Percentiles rank a stretch among this genome's conserved stretches.
Conservation (phyloP, 2,888 invertebrate genomes). For the Eupelmus urozonus region DNA sequence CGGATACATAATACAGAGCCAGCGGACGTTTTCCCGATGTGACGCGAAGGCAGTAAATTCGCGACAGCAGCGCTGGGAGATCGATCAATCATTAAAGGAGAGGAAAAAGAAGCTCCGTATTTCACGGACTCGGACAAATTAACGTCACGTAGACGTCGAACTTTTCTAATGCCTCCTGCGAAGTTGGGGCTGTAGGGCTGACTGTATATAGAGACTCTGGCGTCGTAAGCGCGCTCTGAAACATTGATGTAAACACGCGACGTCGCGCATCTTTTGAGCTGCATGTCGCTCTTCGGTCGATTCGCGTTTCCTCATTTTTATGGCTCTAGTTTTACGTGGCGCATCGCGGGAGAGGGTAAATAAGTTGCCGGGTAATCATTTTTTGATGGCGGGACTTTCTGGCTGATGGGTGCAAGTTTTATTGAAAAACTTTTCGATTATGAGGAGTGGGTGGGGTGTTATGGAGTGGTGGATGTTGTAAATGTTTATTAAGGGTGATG, state of each 20-base stretch:
- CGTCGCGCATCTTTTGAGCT: not conserved
- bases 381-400: conserved; percentile 10
- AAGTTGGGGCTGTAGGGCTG: not conserved
- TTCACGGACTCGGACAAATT: conserved; percentile 19
- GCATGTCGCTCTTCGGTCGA: not conserved
- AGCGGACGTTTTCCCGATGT: conserved; percentile 19
- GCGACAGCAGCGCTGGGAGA: conserved; percentile 17
- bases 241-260: conserved; percentile 26
- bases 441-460: not conserved
- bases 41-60: conserved; percentile 24
- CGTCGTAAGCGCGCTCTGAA: conserved; percentile 1
- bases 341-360: not conserved
- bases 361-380: conserved; percentile 12
- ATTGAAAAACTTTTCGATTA: conserved; percentile 22
- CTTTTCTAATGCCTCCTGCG: conserved; percentile 2
- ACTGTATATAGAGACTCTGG: no score
- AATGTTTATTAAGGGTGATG: no score
- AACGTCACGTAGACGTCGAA: conserved; percentile 28
- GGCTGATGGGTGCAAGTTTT: not conserved
- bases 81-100: conserved; percentile 44
- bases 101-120: not conserved
- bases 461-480: no score
- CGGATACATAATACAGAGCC: no score
- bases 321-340: not conserved
- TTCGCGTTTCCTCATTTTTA: not conserved